Evolutionary conservation across 53 echinoderm and acorn worm genomes (phyloP), one percentile per base, ranked within the genome.

Genomic region (Henricia sp.): DNA sequence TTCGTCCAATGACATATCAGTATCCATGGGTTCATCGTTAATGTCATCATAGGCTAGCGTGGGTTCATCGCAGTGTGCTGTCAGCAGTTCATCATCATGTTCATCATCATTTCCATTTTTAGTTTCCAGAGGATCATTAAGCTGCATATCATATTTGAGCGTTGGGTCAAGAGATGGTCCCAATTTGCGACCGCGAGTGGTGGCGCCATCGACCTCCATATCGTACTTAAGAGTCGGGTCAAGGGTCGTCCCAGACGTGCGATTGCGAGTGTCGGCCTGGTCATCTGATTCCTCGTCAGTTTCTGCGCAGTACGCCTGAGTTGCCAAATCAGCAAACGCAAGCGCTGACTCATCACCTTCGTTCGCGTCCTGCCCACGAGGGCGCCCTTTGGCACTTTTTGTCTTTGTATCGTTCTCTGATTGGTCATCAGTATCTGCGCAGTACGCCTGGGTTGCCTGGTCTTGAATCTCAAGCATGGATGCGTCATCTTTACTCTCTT

Each of bases 161-260:
- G 76, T 76, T 1, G 76, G 76, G 20, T 62, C 63, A 35, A n/a
- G n/a, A n/a, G n/a, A n/a, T n/a, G n/a, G n/a, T n/a, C n/a, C n/a
- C n/a, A n/a, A n/a, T n/a, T n/a, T n/a, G n/a, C n/a, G n/a, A n/a
- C n/a, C n/a, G n/a, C n/a, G n/a, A n/a, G n/a, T n/a, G 14, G 48
- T 44, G 50, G 62, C 65, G 1, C 64, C 50, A 19, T 80, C 80
- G 2, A 64, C 64, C 63, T 80, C 50, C 76, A 76, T 76, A 13
- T 76, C 42, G 28, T 76, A 76, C 25, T 76, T 57, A 10, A 76
- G 58, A 39, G 76, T 76, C 24, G 76, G 76, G 41, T 76, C 76
- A 27, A 59, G 27, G 6, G 42, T 29, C 26, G 23, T 39, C 57
- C 1, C 38, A 0, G 54, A 10, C 19, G 20, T 27, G 33, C 32